These are phyloP conservation scores for Formicarius rufipectus DNA, from an alignment of 2,113 vertebrate genomes.

Conservation along the genomic window DNA sequence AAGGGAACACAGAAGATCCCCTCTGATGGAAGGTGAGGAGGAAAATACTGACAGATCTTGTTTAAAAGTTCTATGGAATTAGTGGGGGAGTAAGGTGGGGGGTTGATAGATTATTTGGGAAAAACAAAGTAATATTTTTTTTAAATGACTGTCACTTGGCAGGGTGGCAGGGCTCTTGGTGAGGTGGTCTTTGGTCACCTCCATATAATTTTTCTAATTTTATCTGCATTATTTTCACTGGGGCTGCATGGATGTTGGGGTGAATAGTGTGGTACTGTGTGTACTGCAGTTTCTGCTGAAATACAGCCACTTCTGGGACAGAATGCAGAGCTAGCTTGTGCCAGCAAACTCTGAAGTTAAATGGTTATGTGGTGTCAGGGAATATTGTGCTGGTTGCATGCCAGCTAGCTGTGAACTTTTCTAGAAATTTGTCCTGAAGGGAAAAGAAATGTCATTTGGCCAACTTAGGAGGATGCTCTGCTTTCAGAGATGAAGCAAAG, in stretches of 20 bases:
- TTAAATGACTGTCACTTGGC: neutral
- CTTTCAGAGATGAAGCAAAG: neutral
- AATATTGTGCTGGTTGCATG: constrained; percentile 32
- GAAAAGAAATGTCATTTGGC: constrained; percentile 6
- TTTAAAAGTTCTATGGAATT: neutral
- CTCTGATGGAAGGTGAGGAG: neutral
- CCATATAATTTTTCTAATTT: neutral
- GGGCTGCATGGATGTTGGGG: constrained; percentile 1
- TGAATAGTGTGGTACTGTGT: constrained; percentile 8
- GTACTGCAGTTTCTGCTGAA: constrained; percentile 56
- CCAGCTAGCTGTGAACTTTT: constrained; percentile 20
- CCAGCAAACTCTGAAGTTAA: constrained; percentile 44
- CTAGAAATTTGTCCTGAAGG: constrained; percentile 27
- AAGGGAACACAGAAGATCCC: neutral
- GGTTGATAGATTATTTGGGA: neutral
- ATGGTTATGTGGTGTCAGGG: constrained; percentile 30
- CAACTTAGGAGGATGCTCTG: neutral
- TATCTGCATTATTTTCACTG: constrained; percentile 25
- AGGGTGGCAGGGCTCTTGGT: neutral
- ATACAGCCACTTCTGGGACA: constrained; percentile 32
- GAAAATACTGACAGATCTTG: neutral
- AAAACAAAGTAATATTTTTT: neutral
- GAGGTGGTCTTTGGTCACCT: neutral
- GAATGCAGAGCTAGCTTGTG: constrained; percentile 25
- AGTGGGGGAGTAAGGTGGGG: neutral